These are phyloP conservation scores for Drosophila athabasca DNA, from an alignment of 1,140 invertebrate species.

Conservation along the genomic window DNA sequence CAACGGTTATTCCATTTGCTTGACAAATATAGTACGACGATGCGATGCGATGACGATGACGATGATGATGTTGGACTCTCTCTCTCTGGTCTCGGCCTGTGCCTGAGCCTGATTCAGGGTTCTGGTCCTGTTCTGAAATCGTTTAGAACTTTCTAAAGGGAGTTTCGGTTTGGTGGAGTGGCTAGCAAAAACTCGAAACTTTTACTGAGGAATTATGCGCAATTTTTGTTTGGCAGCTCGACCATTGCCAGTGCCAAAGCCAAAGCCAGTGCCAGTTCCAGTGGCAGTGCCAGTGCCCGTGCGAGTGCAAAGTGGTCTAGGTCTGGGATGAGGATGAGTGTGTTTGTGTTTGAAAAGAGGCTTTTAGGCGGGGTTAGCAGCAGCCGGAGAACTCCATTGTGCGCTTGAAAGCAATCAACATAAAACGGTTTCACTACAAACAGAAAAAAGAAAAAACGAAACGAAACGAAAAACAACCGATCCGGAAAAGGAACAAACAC, in stretches of 20 bases:
- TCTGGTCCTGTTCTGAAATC: conserved; percentile 25
- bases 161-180: conserved; percentile 1
- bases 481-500: conserved; percentile 24
- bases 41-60: conserved; percentile 29
- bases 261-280: too few species aligned
- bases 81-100: neutral
- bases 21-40: conserved; percentile 73
- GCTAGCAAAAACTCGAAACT: conserved; percentile 53
- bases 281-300: too few species aligned
- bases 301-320: conserved; percentile 51
- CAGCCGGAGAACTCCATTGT: conserved; percentile 14
- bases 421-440: conserved; percentile 36
- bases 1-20: conserved; percentile 81
- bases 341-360: conserved; percentile 53
- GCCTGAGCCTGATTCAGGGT: conserved; percentile 9
- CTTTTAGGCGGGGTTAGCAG: conserved; percentile 51
- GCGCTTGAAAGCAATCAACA: conserved; percentile 70
- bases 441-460: too few species aligned
- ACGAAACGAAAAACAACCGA: conserved; percentile 15
- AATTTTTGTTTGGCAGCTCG: conserved; percentile 71
- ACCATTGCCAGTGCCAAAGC: conserved; percentile 11
- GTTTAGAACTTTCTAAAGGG: conserved; percentile 44
- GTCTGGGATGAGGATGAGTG: conserved; percentile 49
- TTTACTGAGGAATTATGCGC: conserved; percentile 74
- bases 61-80: neutral